Percentiles rank a stretch among this genome's conserved stretches.
phyloP scores from a whole-genome alignment of 2,888 invertebrate species.

The Nephrotoma flavescens region DNA sequence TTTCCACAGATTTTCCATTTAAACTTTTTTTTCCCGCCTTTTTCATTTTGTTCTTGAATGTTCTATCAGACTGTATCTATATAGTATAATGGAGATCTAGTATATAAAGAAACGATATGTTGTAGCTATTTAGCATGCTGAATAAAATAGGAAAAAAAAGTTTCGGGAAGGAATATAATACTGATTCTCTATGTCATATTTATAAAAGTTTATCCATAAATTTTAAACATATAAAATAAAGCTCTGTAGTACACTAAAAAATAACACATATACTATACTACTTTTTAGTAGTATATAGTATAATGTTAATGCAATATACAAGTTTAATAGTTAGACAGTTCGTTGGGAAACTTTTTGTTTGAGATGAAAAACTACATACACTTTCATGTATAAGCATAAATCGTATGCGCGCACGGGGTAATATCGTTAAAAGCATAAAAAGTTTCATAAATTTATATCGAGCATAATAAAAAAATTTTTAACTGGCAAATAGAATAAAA shows the following conservation, averaged over 20 bases:
- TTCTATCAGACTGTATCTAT: neutral
- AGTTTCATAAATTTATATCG: neutral
- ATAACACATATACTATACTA: neutral
- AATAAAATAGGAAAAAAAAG: neutral
- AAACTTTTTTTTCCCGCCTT: neutral
- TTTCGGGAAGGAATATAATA: neutral
- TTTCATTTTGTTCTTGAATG: neutral
- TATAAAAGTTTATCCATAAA: neutral
- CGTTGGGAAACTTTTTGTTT: neutral
- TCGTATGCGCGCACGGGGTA: neutral
- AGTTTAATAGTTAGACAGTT: neutral
- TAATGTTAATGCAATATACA: neutral
- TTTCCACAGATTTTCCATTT: neutral
- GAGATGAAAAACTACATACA: neutral
- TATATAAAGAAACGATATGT: neutral
- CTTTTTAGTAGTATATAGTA: neutral
- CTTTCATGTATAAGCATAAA: neutral
- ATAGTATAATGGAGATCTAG: neutral
- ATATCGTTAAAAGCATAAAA: neutral
- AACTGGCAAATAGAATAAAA: neutral
- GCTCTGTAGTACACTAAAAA: neutral
- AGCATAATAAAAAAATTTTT: neutral
- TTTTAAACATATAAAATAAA: neutral
- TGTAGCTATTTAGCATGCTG: neutral
- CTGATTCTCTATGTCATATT: neutral